Evolutionary conservation across 2,113 vertebrate species (phyloP), one percentile per base, ranked within the genome.

Genomic region (Sphaerodactylus townsendi): DNA sequence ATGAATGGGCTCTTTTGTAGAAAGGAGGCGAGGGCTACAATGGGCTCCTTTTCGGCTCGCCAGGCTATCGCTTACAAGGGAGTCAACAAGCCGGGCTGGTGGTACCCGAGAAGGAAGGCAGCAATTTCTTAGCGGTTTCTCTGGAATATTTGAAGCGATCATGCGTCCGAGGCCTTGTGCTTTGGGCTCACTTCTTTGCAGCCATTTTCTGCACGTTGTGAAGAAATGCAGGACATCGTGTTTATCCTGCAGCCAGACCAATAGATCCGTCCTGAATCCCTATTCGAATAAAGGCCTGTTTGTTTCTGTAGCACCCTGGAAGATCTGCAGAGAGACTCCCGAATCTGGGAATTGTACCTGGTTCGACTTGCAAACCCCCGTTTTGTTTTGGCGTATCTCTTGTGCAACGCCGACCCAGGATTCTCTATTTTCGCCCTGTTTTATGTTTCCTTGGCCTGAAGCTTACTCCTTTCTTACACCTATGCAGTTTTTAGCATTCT

Each of bases 1-100:
- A 91, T 96, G 95, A 97, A 96, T 96, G 93, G 94, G 77, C 65
- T 82, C 90, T 90, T 96, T 96, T 96, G 96, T 95, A 86, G 39
- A 48, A 91, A 84, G 90, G 84, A 77, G 90, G 86, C 84, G 91
- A 86, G 78, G 88, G 93, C 88, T 95, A 96, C 92, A 95, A 94
- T 93, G 81, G 88, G 78, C 93, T 89, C 95, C 95, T 96, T 96
- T 94, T 93, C 90, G 90, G 90, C 81, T 82, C 71, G 91, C 91
- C 90, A 69, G 90, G 10, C 83, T 85, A 85, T 85, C 83, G 92
- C 88, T 76, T 1, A 33, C 15, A 85, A 66, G 65, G 70, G 88
- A 93, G 92, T 91, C 89, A 5, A 82, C 72, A 87, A 75, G 93
- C 83, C 83, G 81, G 70, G 87, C 77, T 37, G 15, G 66, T 76